Conservation (phyloP, 2,113 vertebrate genomes). For the Tachysurus fulvidraco region DNA sequence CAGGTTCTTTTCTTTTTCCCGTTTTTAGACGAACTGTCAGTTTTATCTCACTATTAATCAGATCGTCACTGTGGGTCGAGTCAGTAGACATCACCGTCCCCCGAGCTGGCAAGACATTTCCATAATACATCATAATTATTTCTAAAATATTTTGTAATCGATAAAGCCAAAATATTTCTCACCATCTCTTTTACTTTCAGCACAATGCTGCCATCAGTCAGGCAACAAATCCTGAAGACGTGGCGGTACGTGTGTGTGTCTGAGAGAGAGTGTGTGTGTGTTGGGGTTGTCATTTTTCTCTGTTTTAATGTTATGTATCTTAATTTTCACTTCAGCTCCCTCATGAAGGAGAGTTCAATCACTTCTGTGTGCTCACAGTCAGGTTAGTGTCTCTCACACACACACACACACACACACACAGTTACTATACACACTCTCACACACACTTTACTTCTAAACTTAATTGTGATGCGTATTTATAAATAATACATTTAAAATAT, state of each 20-base stretch:
- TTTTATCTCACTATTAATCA: constrained; percentile 46
- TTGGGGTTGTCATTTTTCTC: not conserved
- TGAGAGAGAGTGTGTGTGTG: constrained; percentile 16
- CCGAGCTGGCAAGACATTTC: constrained; percentile 41
- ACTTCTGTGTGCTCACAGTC: constrained; percentile 25
- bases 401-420: not conserved
- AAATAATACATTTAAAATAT: not conserved
- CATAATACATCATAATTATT: not conserved
- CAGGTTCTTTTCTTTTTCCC: not conserved
- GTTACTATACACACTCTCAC: not conserved
- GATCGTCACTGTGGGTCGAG: constrained; percentile 19
- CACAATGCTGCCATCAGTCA: constrained; percentile 40
- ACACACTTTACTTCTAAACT: not conserved
- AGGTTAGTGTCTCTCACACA: constrained; percentile 28
- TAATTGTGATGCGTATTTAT: not conserved
- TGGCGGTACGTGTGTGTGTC: constrained; percentile 43
- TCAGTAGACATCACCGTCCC: constrained; percentile 8
- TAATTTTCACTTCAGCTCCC: constrained; percentile 40
- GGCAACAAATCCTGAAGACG: constrained; percentile 36
- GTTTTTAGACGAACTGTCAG: constrained; percentile 40
- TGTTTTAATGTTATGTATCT: not conserved
- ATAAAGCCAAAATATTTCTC: not conserved
- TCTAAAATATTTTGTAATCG: not conserved
- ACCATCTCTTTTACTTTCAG: constrained; percentile 16
- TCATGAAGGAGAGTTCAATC: constrained; percentile 34